phyloP scores from a whole-genome alignment of 2,113 vertebrate genomes.

The Rousettus leschenaultii region DNA sequence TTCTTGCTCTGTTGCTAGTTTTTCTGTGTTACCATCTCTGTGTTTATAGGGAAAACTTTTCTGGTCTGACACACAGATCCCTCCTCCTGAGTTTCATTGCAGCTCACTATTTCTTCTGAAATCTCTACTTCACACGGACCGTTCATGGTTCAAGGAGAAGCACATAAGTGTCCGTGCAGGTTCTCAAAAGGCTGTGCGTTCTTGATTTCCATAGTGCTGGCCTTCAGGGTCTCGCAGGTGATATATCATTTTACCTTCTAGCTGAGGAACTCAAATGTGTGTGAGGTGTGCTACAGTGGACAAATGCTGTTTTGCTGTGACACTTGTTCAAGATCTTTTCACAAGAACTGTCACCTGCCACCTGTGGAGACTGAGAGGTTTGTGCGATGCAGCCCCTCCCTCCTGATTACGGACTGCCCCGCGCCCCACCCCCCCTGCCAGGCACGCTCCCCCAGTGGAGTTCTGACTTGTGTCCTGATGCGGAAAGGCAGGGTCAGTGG shows the following conservation, averaged over 20 bases:
- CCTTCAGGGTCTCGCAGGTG: not conserved
- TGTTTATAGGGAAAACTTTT: not conserved
- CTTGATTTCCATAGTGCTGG: not conserved
- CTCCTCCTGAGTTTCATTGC: not conserved
- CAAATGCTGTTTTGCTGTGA: conserved; percentile 93
- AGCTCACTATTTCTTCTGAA: not conserved
- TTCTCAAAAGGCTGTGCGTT: accelerated
- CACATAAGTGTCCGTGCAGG: accelerated
- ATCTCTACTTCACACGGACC: too few relatives aligned
- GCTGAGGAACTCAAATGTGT: conserved; percentile 88
- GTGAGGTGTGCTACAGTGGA: conserved; percentile 85
- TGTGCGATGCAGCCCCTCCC: not conserved
- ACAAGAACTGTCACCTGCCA: conserved; percentile 87
- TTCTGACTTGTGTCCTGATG: not conserved
- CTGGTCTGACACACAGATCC: not conserved
- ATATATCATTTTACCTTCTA: not conserved
- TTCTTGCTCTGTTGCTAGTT: not conserved
- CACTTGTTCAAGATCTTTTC: conserved; percentile 91
- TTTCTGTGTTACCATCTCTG: not conserved
- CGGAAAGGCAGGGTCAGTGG: not conserved
- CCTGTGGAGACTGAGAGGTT: conserved; percentile 76
- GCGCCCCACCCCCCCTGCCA: not conserved
- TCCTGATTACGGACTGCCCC: too few relatives aligned
- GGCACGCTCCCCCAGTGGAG: not conserved
- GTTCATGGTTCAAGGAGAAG: not conserved